Evolutionary conservation across 2,797 vertebrate genomes (phyloP).

Genomic region (Sebastes itinus): DNA sequence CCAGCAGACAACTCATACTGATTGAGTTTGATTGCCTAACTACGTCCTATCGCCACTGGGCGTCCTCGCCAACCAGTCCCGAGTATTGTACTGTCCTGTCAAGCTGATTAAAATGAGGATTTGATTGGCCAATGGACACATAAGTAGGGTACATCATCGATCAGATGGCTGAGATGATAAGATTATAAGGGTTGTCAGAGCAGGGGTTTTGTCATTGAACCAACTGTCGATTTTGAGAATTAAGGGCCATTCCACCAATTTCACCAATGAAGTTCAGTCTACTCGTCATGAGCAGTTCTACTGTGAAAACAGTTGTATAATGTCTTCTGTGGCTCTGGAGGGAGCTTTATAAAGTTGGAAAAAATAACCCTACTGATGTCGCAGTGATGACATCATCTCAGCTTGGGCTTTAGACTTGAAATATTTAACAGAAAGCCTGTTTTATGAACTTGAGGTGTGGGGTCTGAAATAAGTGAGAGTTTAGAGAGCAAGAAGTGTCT

Average conservation of each 20-base stretch:
- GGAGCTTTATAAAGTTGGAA: no score
- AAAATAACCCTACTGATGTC: no score
- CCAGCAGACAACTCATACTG: constrained; percentile 11
- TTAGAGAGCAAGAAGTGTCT: no score
- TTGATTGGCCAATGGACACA: constrained; percentile 16
- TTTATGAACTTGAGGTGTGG: no score
- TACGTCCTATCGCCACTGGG: not conserved
- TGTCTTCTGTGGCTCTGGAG: no score
- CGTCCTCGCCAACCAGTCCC: not conserved
- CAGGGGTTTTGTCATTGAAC: not conserved
- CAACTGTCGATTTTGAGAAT: constrained; percentile 3
- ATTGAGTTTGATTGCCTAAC: constrained; percentile 26
- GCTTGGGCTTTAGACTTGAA: no score
- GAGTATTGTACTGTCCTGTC: not conserved
- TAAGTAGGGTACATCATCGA: not conserved
- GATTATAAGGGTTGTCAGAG: not conserved
- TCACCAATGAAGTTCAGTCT: no score
- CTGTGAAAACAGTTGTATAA: no score
- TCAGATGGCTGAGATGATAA: constrained; percentile 15
- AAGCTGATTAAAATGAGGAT: constrained; percentile 20
- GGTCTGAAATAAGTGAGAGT: no score
- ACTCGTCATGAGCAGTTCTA: no score
- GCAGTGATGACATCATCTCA: no score
- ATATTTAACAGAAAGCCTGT: no score
- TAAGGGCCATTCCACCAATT: not conserved